Evolutionary conservation across 2,113 vertebrate genomes (phyloP), one percentile per base, ranked within the genome.

Genomic region (Heterotis niloticus): DNA sequence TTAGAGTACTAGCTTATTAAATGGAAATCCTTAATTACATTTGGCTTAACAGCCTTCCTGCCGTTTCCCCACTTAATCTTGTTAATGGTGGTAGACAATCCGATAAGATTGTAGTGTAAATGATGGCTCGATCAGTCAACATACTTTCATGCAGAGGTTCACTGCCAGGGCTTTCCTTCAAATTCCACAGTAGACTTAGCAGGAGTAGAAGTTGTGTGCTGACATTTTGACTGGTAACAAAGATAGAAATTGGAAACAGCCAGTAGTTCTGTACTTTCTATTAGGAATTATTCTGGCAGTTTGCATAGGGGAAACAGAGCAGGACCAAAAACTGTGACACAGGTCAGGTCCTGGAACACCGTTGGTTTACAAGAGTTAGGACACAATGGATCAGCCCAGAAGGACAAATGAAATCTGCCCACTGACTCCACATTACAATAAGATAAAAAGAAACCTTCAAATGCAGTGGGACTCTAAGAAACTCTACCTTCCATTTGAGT

Each of bases 51-150:
- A 69, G 44, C 10, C 73, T 62, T 75, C 52, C 54, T 54, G 18
- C 54, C n/a, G 52, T 75, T 75, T 80, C 59, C 64, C 79, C 52
- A 16, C 44, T 75, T 80, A 74, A 80, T 75, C 65, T 57, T 18
- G 34, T 57, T 68, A 69, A 68, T 20, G 14, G 51, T 24, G 73
- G 51, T 28, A 28, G 62, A 66, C 67, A 68, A 75, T 80, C 72
- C 71, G 56, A 66, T 75, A 51, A 60, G 79, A 26, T 74, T 80
- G 29, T 62, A 68, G 26, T 23, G 51, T 56, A n/a, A 75, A 24
- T 52, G n/a, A 23, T 62, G 12, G 51, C 59, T 14, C 16, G 10
- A 34, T 11, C 23, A 64, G 54, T 1, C 14, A 17, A 26, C n/a
- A 14, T 7, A 23, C 64, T 28, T 13, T 17, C 26, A 20, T 57